Evolutionary conservation across 2,797 vertebrate species (phyloP).

Genomic region (Brachyalestes nurse): DNA sequence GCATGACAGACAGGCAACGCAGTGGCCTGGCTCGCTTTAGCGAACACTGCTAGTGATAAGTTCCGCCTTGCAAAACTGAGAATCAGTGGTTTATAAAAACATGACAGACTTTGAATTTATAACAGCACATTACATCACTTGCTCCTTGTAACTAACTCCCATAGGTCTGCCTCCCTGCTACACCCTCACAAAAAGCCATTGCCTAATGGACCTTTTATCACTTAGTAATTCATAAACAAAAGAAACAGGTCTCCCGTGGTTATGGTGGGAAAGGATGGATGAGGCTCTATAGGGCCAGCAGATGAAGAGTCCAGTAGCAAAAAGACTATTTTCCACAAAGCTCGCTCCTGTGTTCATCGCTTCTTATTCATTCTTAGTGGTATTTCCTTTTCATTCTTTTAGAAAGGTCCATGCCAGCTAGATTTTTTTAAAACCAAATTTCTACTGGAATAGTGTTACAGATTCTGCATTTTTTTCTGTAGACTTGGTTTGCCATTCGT

Average conservation of each 20-base stretch:
- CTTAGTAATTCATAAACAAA: conserved; percentile 38
- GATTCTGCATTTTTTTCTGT: not conserved
- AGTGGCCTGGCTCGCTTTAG: not conserved
- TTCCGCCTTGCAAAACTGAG: not conserved
- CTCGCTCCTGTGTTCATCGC: not conserved
- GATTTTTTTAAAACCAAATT: not conserved
- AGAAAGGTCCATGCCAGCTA: conserved; percentile 1
- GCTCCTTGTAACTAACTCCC: conserved; percentile 10
- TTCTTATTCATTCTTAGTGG: not conserved
- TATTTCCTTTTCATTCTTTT: not conserved
- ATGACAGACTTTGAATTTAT: conserved; percentile 22
- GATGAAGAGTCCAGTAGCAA: conserved; percentile 38
- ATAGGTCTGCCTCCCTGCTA: conserved; percentile 6
- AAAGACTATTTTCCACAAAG: conserved; percentile 26
- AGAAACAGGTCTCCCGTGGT: conserved; percentile 21
- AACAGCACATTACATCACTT: conserved; percentile 12
- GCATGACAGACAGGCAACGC: not conserved
- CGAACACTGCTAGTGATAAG: not conserved
- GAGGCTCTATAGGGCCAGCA: conserved; percentile 9
- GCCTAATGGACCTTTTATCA: conserved; percentile 31
- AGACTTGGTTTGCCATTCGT: not conserved
- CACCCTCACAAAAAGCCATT: conserved; percentile 14
- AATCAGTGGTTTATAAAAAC: not conserved
- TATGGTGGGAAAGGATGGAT: conserved; percentile 35
- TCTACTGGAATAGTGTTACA: conserved; percentile 12